Evolutionary conservation across 2,888 invertebrate genomes (phyloP).

Genomic region (Ryuthela nishihirai): DNA sequence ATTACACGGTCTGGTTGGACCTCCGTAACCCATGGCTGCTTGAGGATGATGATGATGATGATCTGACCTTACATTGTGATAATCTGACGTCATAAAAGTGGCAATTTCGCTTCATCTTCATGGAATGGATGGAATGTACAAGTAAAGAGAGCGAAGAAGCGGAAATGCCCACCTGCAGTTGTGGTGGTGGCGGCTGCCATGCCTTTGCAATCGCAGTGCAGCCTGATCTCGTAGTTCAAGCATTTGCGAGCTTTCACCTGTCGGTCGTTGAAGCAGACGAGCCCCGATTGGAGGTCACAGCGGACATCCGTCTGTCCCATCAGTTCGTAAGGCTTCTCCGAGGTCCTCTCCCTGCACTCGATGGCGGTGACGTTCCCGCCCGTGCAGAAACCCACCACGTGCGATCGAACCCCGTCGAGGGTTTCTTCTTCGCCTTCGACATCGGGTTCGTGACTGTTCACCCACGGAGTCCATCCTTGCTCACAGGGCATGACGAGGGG

Average conservation of each 20-base stretch:
- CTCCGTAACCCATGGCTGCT: too few species aligned
- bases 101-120: too few species aligned
- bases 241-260: constrained; percentile 38
- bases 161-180: too few species aligned
- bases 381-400: constrained; percentile 16
- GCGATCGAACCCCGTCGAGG: constrained; percentile 8
- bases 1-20: too few species aligned
- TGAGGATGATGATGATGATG: too few species aligned
- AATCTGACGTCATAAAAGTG: too few species aligned
- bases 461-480: constrained; percentile 34
- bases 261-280: constrained; percentile 25
- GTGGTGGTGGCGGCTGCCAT: too few species aligned
- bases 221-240: constrained; percentile 46
- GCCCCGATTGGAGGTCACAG: constrained; percentile 28
- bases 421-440: constrained; percentile 35
- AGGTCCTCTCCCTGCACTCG: constrained; percentile 21
- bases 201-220: constrained; percentile 43
- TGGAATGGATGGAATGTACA: too few species aligned
- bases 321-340: neutral
- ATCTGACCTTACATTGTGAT: too few species aligned
- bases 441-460: constrained; percentile 24
- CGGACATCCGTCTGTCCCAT: constrained; percentile 7
- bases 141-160: too few species aligned
- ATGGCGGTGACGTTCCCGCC: constrained; percentile 27
- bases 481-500: constrained; percentile 3